Evolutionary conservation across 2,888 invertebrate genomes (phyloP).

Genomic region (Agriotes lineatus): DNA sequence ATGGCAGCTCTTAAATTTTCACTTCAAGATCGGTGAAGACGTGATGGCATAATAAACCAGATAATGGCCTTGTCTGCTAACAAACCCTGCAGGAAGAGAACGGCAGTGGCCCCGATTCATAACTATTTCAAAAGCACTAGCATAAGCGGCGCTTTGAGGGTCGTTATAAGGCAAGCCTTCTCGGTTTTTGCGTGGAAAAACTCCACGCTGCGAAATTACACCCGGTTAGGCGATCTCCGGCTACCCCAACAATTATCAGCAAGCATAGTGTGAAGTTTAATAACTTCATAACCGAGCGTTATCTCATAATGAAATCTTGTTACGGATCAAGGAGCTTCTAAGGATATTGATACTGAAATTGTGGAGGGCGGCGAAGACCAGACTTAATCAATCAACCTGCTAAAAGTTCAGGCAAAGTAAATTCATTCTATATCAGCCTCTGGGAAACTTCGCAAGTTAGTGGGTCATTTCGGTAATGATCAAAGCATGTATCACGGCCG

Average conservation of each 20-base stretch:
- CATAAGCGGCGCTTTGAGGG: not conserved
- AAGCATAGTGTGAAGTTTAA: constrained; percentile 16
- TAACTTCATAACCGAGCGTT: constrained; percentile 22
- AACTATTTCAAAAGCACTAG: constrained; percentile 6
- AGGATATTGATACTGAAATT: constrained; percentile 19
- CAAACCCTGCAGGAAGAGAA: constrained; percentile 3
- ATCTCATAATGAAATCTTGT: constrained; percentile 27
- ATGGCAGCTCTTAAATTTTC: constrained; percentile 18
- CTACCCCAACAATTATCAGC: constrained; percentile 2
- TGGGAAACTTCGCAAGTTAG: not conserved
- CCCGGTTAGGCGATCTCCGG: not conserved
- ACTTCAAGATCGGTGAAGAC: constrained; percentile 3
- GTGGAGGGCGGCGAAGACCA: constrained; percentile 1
- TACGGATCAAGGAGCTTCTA: constrained; percentile 19
- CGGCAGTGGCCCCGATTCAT: constrained; percentile 2
- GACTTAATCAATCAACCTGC: constrained; percentile 20
- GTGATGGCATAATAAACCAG: constrained; percentile 19
- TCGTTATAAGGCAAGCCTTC: not conserved
- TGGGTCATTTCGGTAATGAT: not conserved
- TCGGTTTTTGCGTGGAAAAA: not conserved
- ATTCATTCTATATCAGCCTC: constrained; percentile 9
- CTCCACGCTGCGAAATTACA: not conserved
- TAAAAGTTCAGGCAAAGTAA: constrained; percentile 19
- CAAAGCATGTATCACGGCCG: too few species aligned
- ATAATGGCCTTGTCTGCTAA: constrained; percentile 14